A percentile compares a stretch with the other conserved stretches of the same genome.
Evolutionary conservation across 64 coral and sea anemone genomes (phyloP).

Genomic region (Astreopora myriophthalma): DNA sequence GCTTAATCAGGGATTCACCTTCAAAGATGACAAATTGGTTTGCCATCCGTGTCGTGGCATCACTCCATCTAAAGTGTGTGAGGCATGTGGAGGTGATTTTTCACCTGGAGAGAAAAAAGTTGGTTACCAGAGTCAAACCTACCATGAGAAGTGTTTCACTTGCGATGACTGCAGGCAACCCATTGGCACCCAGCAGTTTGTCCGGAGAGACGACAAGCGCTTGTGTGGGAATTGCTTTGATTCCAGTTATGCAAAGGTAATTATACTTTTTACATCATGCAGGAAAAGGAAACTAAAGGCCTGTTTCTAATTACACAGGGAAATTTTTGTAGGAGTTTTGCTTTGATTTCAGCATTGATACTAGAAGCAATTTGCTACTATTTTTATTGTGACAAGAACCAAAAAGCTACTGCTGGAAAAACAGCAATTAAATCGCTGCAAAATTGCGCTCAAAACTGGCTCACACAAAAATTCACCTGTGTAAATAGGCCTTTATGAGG

Average conservation of each 20-base stretch:
- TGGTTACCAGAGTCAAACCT: conserved; percentile 94
- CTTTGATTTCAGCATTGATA: too few relatives aligned
- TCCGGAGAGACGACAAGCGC: conserved; percentile 91
- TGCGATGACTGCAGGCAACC: conserved; percentile 91
- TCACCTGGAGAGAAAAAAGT: conserved; percentile 95
- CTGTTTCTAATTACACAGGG: too few relatives aligned
- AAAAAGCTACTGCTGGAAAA: too few relatives aligned
- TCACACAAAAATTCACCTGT: too few relatives aligned
- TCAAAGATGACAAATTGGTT: conserved; percentile 90
- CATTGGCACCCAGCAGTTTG: conserved; percentile 95
- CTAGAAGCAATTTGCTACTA: not conserved
- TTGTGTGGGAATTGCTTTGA: conserved; percentile 93
- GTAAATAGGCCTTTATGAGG: too few relatives aligned
- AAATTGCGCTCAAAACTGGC: too few relatives aligned
- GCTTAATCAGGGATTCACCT: conserved; percentile 95
- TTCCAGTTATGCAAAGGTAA: conserved; percentile 85
- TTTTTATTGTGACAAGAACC: too few relatives aligned
- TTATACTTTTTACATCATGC: not conserved
- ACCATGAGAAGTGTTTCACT: conserved; percentile 91
- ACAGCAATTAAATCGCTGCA: too few relatives aligned
- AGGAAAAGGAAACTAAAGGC: not conserved
- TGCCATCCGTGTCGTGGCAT: conserved; percentile 91
- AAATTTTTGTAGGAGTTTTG: too few relatives aligned
- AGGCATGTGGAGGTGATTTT: conserved; percentile 81
- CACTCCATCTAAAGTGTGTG: conserved; percentile 89